Base-by-base conservation (phyloP, 2,888 invertebrate genomes). In the Galeruca laticollis region DNA sequence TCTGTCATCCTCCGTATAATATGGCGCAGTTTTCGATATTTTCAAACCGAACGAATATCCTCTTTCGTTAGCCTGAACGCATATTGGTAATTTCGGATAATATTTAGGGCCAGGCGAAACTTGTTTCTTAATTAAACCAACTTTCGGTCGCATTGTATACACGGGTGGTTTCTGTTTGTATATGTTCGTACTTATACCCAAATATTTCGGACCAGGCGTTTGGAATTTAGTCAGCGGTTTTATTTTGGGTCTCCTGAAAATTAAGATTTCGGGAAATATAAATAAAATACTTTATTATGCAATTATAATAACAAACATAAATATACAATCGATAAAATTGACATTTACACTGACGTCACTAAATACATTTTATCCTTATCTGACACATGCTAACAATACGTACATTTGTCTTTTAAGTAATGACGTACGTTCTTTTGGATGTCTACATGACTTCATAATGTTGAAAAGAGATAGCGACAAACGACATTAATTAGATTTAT, bases 11-110 rank as follows among this genome's bases (percentile, higher is more conserved):
- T 87, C 86, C 63, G 89, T 87, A 76, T 91, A 87, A 82, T 90
- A 88, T 8, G 89, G 88, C 33, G 87, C 85, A 13, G 86, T 87
- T 81, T 90, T 89, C 73, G 86, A 18, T 33, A 57, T 86, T 56
- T 90, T 89, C n/a, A 86, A 86, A 33, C 91, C 91, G 81, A 91
- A 91, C 20, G 90, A 89, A 78, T 87, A 90, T 35, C 87, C 83
- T 68, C 68, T 68, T 40, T 57, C 33, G 35, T 57, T 57, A 15
- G 9, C 2, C 35, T 57, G 56, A 57, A 57, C 18, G 15, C 56
- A 57, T 9, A 9, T 35, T 10, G 56, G 56, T 35, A 57, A 60
- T 70, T 77, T 78, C 0, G 80, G 80, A 54, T 76, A 73, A 67
- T 72, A 87, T 85, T 69, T 86, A 18, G 80, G 81, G 10, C 78